Evolutionary conservation across 1,140 invertebrate species (phyloP), one percentile per base, ranked within the genome.

Genomic region (Eriocheir sinensis): DNA sequence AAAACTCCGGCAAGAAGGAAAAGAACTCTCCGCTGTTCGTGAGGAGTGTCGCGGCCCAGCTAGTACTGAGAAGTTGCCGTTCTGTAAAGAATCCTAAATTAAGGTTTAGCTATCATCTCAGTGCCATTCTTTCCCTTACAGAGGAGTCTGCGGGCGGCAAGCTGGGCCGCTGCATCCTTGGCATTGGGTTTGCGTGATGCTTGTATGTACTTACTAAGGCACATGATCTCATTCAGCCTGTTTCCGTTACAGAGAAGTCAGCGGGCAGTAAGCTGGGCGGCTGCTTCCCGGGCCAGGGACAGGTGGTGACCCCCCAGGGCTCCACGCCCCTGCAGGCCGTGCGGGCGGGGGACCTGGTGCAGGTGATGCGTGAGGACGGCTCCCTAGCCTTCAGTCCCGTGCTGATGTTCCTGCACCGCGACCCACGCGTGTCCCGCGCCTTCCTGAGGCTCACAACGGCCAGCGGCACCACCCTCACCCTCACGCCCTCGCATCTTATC

Each of bases 401-500:
- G n/a, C 97, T 99, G 89, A 97, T 98, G 85, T 99, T 99, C 97
- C 97, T 99, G 96, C 99, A 99, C 96, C 97, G 98, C 93, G 97
- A 98, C 96, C 97, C 97, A 0, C 97, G 97, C 8, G 97, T 98
- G 90, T 97, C 97, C 72, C 97, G 98, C 41, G 97, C 97, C 94
- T 99, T 98, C 96, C 97, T 99, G 2, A 97, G 97, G 85, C 96
- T 99, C 15, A 97, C 97, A 30, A 98, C 98, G 0, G 97, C 97
- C 44, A 97, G 98, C 0, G 98, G 98, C 2, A 97, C 97, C 15
- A 97, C 97, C 12, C 97, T 99, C 17, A 98, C 98, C 0, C 97
- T 99, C 12, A 99, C 99, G 0, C 98, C 98, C 0, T 98, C 98
- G 0, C 99, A 99, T 96, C 97, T 99, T 95, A 97, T 99, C 94